Evolutionary conservation across 2,888 invertebrate species (phyloP).

Genomic region (Sycophila texana): DNA sequence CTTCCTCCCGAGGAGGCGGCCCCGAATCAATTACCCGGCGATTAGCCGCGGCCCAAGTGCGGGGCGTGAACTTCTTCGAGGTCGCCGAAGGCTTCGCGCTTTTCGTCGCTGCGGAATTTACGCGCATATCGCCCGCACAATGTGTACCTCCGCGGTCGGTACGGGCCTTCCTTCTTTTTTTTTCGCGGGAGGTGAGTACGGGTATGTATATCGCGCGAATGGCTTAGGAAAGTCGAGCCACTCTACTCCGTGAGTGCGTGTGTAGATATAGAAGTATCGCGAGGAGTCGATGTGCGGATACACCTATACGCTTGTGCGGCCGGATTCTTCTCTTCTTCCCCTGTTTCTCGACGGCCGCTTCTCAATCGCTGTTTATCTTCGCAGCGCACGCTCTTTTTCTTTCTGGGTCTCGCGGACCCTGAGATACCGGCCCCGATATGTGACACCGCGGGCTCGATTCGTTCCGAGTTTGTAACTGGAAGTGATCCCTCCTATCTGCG

Average conservation of each 20-base stretch:
- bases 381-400: neutral
- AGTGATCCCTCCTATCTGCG: neutral
- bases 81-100: neutral
- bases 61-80: neutral
- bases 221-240: neutral
- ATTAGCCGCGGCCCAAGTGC: constrained; percentile 31
- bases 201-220: neutral
- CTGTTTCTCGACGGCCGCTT: neutral
- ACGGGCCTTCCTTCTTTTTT: constrained; percentile 15
- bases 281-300: neutral
- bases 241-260: neutral
- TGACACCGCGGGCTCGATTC: neutral
- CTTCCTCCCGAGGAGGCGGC: constrained; percentile 25
- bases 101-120: constrained; percentile 31
- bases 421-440: neutral
- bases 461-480: neutral
- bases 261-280: too few species aligned
- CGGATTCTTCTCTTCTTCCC: neutral
- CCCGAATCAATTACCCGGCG: constrained; percentile 42
- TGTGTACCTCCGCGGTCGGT: constrained; percentile 33
- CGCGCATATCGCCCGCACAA: constrained; percentile 28
- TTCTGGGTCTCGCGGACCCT: neutral
- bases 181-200: neutral
- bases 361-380: constrained; percentile 33
- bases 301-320: neutral